These are phyloP conservation scores for Eleutherodactylus coqui DNA, from an alignment of 2,797 vertebrate species.

Conservation along the genomic window DNA sequence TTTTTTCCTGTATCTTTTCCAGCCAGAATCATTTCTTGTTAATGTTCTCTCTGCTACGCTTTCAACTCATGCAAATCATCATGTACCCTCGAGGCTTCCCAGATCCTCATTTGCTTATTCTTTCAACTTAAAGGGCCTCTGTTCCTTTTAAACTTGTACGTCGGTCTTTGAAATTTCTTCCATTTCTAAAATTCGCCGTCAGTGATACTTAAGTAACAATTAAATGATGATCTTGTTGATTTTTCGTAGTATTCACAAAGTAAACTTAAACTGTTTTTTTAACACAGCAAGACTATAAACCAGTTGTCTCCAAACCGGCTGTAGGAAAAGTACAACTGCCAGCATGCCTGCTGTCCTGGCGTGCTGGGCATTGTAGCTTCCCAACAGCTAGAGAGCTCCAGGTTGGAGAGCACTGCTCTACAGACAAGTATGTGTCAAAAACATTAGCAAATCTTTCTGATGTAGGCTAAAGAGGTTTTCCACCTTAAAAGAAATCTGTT, in stretches of 20 bases:
- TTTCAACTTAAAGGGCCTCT: slow-evolving; percentile 45
- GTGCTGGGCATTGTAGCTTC: too few relatives aligned
- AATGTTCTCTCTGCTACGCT: slow-evolving; percentile 52
- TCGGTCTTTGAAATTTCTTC: background rate
- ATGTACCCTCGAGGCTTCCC: slow-evolving; percentile 21
- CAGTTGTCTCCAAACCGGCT: background rate
- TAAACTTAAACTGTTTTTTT: background rate
- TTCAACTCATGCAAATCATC: slow-evolving; percentile 59
- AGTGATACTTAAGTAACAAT: slow-evolving; percentile 2
- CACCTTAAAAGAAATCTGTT: too few relatives aligned
- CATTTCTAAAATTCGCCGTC: background rate
- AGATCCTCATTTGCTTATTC: slow-evolving; percentile 35
- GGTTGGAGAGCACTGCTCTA: background rate
- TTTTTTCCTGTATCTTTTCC: slow-evolving; percentile 45
- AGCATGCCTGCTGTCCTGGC: too few relatives aligned
- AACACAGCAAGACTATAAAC: background rate
- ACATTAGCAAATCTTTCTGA: too few relatives aligned
- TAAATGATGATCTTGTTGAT: background rate
- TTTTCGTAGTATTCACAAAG: background rate
- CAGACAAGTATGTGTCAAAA: background rate
- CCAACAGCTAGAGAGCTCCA: too few relatives aligned
- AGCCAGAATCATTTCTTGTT: slow-evolving; percentile 48
- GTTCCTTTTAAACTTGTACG: background rate
- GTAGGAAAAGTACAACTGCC: background rate
- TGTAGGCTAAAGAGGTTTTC: too few relatives aligned